A percentile compares a stretch with the other conserved stretches of the same genome.
Conservation (phyloP, 2,888 invertebrate genomes). For the Acronicta psi region DNA sequence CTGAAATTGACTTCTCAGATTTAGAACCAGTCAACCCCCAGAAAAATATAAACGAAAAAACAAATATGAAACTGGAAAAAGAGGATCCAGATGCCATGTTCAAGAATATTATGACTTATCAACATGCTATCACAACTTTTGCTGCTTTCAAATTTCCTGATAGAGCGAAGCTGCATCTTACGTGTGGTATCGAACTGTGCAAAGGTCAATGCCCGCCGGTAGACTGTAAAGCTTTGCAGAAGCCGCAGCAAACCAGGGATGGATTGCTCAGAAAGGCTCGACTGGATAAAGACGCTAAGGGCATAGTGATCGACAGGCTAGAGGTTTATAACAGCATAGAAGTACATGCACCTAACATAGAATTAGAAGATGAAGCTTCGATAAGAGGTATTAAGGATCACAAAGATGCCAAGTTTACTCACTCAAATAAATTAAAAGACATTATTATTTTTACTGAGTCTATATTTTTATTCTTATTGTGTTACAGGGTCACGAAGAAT, state of each 20-base stretch:
- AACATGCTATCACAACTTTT: constrained; percentile 90
- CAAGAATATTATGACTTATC: constrained; percentile 86
- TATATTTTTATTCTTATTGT: constrained; percentile 17
- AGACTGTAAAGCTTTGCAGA: constrained; percentile 82
- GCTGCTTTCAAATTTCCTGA: constrained; percentile 95
- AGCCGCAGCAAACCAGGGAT: constrained; percentile 83
- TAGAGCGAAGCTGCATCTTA: constrained; percentile 92
- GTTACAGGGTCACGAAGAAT: constrained; percentile 82
- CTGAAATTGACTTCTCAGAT: constrained; percentile 79
- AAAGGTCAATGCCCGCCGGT: constrained; percentile 92
- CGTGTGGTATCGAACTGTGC: constrained; percentile 94
- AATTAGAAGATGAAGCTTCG: constrained; percentile 90
- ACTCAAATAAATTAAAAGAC: no score
- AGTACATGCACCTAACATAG: constrained; percentile 93
- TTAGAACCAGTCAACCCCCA: constrained; percentile 74
- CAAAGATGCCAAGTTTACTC: background rate
- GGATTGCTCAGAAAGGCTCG: constrained; percentile 82
- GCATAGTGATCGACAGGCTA: constrained; percentile 90
- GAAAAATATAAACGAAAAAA: constrained; percentile 73
- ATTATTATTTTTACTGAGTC: no score
- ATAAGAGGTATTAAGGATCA: constrained; percentile 79
- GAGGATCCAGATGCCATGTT: constrained; percentile 78
- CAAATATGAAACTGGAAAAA: constrained; percentile 70
- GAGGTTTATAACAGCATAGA: constrained; percentile 95
- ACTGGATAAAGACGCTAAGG: constrained; percentile 86